Percentiles rank a stretch among this genome's conserved stretches.
Evolutionary conservation across 2,797 vertebrate genomes (phyloP).

Genomic region (Gymnodraco acuticeps): DNA sequence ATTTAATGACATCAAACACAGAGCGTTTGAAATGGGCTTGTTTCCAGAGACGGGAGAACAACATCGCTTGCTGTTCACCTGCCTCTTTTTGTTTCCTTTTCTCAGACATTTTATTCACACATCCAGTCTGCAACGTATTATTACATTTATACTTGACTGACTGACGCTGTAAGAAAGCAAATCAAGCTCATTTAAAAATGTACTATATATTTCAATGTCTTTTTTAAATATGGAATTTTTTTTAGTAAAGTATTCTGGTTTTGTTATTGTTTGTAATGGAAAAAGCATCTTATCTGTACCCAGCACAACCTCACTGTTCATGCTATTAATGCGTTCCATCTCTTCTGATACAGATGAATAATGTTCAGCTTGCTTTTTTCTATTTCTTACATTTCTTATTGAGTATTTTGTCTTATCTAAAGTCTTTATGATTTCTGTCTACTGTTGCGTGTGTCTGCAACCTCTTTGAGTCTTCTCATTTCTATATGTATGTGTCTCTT

Average conservation of each 20-base stretch:
- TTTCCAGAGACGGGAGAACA: conserved; percentile 70
- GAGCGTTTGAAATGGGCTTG: conserved; percentile 70
- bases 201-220: neutral
- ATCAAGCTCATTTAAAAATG: conserved; percentile 9
- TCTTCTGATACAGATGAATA: conserved; percentile 78
- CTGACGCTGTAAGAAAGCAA: neutral
- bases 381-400: conserved; percentile 64
- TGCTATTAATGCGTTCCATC: conserved; percentile 84
- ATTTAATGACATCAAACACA: conserved; percentile 85
- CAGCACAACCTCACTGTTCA: conserved; percentile 78
- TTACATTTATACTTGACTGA: neutral
- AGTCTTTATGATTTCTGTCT: conserved; percentile 74
- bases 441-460: conserved; percentile 61
- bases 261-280: neutral
- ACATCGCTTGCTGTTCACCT: conserved; percentile 48
- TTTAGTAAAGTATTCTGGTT: neutral
- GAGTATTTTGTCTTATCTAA: conserved; percentile 66
- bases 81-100: conserved; percentile 38
- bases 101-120: conserved; percentile 32
- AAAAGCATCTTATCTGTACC: too few relatives aligned
- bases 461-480: conserved; percentile 52
- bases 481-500: conserved; percentile 50
- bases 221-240: neutral
- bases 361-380: conserved; percentile 69
- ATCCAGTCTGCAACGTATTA: neutral